Evolutionary conservation across 2,113 vertebrate species (phyloP).

Genomic region (Salvelinus alpinus): DNA sequence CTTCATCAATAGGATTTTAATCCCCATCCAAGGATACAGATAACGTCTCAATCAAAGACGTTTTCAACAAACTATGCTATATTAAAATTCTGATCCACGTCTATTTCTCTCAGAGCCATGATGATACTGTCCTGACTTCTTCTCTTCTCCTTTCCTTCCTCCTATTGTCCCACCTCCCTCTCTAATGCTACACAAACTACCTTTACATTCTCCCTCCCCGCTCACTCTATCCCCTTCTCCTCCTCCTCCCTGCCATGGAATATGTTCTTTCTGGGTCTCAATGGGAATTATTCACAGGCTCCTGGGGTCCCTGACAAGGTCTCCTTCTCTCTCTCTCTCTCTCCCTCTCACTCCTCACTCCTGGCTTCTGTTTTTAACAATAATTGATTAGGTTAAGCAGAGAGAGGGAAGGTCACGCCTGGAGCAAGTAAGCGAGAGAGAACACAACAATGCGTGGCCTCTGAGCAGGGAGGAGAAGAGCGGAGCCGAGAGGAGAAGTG

Average conservation of each 20-base stretch:
- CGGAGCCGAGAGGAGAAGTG: too few species aligned
- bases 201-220: conserved; percentile 11
- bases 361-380: conserved; percentile 72
- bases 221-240: conserved; percentile 10
- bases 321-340: conserved; percentile 49
- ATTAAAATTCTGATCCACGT: too few species aligned
- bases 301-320: conserved; percentile 75
- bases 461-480: background rate
- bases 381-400: conserved; percentile 81
- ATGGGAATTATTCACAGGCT: conserved; percentile 77
- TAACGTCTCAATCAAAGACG: too few species aligned
- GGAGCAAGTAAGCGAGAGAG: conserved; percentile 56
- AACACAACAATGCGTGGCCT: conserved; percentile 41
- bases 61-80: too few species aligned
- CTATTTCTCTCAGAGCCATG: too few species aligned
- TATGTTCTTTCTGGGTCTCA: conserved; percentile 69
- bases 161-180: too few species aligned
- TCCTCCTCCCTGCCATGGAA: conserved; percentile 41
- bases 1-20: too few species aligned
- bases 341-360: conserved; percentile 46
- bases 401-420: conserved; percentile 69
- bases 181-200: background rate
- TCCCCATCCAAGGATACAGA: too few species aligned
- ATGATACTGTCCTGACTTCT: too few species aligned
- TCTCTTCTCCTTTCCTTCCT: too few species aligned